Evolutionary conservation across 2,797 vertebrate species (phyloP), one percentile per base, ranked within the genome.

Genomic region (Podarcis siculus): DNA sequence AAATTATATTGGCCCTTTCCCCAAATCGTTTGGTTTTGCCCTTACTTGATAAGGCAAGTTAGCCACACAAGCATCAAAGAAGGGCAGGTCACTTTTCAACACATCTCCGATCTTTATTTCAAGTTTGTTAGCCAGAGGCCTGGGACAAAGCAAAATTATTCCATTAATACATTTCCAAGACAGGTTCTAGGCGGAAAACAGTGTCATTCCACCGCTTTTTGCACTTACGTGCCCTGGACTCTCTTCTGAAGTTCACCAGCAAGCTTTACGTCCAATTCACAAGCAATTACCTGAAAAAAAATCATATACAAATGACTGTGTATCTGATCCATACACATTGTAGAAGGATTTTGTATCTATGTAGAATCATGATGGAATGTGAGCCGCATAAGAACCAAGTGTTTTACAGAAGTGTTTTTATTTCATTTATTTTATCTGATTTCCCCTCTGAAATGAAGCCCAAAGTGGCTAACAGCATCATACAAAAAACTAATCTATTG

Each of bases 181-280:
- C 30, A n/a, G 19, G 2, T 78, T 76, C 64, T 13, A 69, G 55
- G 1, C 83, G 19, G 10, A 5, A 19, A 3, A 35, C 8, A 61
- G 37, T 10, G n/a, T 7, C 0, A 0, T 1, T 17, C 0, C 27
- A 86, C 66, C n/a, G 12, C 7, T 39, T 13, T 15, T 0, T n/a
- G 21, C 91, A 98, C 98, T 98, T 94, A 99, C 98, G 98, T 99
- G 97, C 98, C 98, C 95, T 99, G 98, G 21, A 99, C 98, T 97
- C 99, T 98, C 94, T 99, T 99, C 96, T 99, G 98, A 94, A 99
- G 98, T 92, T 99, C 98, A 86, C 98, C 98, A 89, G 99, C 98
- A 90, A 99, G 97, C 88, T 98, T 98, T 91, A 97, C 95, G 90
- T 99, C 99, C 97, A 99, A 95, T 97, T 99, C 99, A 95, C 98